Conservation (phyloP, 2,113 vertebrate genomes). For the Odocoileus virginianus region DNA sequence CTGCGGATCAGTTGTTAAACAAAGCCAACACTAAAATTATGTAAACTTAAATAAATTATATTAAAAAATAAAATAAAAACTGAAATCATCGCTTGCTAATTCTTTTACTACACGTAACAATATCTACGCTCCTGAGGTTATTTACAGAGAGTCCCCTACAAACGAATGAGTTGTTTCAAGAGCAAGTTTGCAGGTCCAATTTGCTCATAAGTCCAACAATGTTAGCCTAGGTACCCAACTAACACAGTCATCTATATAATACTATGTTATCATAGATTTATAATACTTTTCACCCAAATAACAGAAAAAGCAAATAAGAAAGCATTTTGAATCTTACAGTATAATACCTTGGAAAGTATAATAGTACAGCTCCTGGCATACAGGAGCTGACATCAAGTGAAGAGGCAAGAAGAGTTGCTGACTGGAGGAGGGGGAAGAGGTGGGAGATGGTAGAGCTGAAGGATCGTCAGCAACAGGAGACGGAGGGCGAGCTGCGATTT, state of each 20-base stretch:
- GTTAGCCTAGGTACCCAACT: not conserved
- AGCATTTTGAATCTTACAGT: not conserved
- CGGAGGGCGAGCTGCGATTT: not conserved
- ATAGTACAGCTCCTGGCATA: not conserved
- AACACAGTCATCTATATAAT: not conserved
- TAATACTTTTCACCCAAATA: not conserved
- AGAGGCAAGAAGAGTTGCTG: not conserved
- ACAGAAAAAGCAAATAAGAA: not conserved
- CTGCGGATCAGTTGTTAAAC: not conserved
- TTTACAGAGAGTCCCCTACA: not conserved
- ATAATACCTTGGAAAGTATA: not conserved
- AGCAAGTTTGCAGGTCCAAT: not conserved
- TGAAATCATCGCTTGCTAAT: not conserved
- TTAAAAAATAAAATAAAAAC: not conserved
- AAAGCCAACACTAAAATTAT: not conserved
- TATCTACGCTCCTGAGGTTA: not conserved
- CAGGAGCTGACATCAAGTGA: not conserved
- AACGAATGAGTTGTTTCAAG: not conserved
- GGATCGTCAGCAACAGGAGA: not conserved
- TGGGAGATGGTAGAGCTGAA: not conserved
- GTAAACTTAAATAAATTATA: not conserved
- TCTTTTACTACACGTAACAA: not conserved
- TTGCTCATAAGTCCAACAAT: not conserved
- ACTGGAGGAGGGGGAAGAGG: not conserved
- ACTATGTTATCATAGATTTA: not conserved